A percentile compares a stretch with the other conserved stretches of the same genome.
Conservation (phyloP, 2,888 invertebrate species). For the Diadromus collaris region DNA sequence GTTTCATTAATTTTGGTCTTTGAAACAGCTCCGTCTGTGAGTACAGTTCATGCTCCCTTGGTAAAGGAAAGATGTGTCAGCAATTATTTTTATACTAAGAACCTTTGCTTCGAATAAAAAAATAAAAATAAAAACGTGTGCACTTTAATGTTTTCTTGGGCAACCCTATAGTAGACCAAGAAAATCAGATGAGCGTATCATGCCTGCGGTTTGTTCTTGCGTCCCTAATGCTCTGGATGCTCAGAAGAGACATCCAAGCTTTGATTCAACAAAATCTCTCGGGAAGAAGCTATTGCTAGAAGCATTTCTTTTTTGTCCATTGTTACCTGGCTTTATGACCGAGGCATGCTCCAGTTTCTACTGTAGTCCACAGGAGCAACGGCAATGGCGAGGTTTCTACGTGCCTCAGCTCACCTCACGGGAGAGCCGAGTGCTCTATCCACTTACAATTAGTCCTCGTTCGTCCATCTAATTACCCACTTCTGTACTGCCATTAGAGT, state of each 20-base stretch:
- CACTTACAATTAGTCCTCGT: conserved; percentile 53
- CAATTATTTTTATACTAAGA: not conserved
- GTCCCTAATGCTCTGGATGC: not conserved
- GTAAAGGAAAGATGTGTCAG: not conserved
- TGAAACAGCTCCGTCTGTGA: not conserved
- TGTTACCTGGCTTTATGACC: conserved; percentile 24
- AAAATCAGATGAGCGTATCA: not conserved
- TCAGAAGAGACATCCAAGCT: conserved; percentile 7
- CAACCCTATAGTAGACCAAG: not conserved
- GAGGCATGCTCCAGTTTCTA: conserved; percentile 19
- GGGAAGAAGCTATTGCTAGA: not conserved
- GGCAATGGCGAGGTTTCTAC: conserved; percentile 6
- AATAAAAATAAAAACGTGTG: not conserved
- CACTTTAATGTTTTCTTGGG: conserved; percentile 3
- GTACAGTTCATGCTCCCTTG: too few relatives aligned
- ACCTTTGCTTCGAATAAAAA: not conserved
- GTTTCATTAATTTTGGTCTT: not conserved
- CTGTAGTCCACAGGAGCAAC: conserved; percentile 25
- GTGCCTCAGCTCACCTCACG: conserved; percentile 27
- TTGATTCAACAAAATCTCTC: conserved; percentile 29
- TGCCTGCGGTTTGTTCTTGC: not conserved
- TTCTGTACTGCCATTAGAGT: conserved; percentile 1
- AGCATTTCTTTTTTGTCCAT: conserved; percentile 3
- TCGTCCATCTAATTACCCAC: conserved; percentile 47
- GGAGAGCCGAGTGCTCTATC: conserved; percentile 29